phyloP scores from a whole-genome alignment of 2,888 invertebrate species.

The Sinodicranocentrus sp. region DNA sequence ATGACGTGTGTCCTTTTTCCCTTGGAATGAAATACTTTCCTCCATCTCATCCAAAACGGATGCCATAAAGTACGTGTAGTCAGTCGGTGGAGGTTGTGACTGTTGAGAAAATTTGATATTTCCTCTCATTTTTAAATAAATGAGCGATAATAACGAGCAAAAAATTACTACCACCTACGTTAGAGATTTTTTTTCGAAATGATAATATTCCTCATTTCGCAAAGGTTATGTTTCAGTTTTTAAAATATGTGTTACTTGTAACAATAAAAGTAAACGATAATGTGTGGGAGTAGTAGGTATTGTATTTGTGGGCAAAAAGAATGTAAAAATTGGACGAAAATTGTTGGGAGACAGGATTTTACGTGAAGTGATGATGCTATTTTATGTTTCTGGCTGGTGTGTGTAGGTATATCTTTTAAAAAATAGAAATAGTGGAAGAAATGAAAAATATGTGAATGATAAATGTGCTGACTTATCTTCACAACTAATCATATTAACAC shows the following conservation, averaged over 20 bases:
- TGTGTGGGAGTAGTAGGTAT: constrained; percentile 47
- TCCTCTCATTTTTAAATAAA: constrained; percentile 23
- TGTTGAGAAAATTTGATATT: constrained; percentile 61
- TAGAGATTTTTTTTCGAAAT: too few relatives aligned
- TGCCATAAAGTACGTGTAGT: constrained; percentile 58
- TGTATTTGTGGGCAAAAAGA: constrained; percentile 19
- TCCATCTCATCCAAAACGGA: constrained; percentile 45
- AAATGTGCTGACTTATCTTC: constrained; percentile 67
- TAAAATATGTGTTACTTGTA: constrained; percentile 24
- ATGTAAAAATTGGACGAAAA: constrained; percentile 23
- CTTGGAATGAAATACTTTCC: constrained; percentile 16
- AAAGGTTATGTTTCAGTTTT: too few relatives aligned
- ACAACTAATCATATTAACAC: constrained; percentile 66
- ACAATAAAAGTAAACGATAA: constrained; percentile 48
- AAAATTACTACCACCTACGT: not conserved
- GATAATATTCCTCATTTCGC: too few relatives aligned
- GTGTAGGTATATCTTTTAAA: not conserved
- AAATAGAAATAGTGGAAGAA: constrained; percentile 16
- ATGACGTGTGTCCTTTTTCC: constrained; percentile 49
- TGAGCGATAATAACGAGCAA: constrained; percentile 25
- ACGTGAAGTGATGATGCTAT: not conserved
- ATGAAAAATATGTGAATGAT: constrained; percentile 57
- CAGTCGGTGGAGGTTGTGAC: not conserved
- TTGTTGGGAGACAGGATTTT: constrained; percentile 8
- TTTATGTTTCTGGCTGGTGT: not conserved